Evolutionary conservation across 2,113 vertebrate genomes (phyloP).

Genomic region (Pelecanus crispus): DNA sequence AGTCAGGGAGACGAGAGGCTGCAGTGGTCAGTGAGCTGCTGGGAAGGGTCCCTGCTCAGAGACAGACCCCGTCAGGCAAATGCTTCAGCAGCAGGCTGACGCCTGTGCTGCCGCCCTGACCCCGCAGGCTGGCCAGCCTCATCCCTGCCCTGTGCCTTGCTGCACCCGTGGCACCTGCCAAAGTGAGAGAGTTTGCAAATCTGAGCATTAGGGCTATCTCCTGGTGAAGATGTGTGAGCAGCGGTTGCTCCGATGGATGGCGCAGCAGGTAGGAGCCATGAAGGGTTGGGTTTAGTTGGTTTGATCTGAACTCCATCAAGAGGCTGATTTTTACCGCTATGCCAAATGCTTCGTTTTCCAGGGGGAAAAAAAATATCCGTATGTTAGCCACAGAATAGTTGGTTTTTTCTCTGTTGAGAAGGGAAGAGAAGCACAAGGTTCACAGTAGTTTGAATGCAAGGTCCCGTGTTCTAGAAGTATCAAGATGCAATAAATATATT

Average conservation of each 20-base stretch:
- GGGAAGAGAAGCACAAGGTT: neutral
- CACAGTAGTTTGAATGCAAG: neutral
- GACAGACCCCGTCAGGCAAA: neutral
- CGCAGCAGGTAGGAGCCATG: neutral
- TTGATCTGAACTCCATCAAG: neutral
- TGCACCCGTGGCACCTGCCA: neutral
- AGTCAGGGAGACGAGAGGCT: neutral
- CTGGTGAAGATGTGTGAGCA: neutral
- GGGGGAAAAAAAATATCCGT: no score
- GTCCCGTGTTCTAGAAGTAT: neutral
- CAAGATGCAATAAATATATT: neutral
- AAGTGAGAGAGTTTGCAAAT: neutral
- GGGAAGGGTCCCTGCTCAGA: neutral
- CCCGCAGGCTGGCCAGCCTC: neutral
- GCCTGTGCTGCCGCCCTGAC: neutral
- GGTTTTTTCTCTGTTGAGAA: neutral
- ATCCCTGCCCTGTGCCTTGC: neutral
- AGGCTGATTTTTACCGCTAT: neutral
- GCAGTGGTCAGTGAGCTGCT: neutral
- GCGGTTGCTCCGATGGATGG: neutral
- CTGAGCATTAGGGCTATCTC: neutral
- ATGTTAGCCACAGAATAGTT: neutral
- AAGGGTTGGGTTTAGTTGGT: neutral
- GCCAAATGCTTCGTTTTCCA: neutral
- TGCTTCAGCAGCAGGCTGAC: neutral